phyloP scores from a whole-genome alignment of 2,888 invertebrate genomes.

The Chaetogeoica ovagalla region DNA sequence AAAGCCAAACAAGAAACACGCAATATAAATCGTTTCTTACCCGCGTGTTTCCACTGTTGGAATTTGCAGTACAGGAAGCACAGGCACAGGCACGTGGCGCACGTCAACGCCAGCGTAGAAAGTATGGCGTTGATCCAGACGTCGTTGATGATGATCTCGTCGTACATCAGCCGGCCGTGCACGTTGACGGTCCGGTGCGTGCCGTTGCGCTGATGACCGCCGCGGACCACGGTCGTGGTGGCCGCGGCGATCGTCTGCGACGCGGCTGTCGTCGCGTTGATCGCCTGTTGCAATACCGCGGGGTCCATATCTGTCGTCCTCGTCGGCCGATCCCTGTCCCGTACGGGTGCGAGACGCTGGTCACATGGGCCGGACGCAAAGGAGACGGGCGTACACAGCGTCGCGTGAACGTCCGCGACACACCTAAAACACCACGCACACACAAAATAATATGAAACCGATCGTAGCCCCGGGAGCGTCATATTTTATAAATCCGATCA shows the following conservation, averaged over 20 bases:
- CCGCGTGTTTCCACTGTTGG: conserved; percentile 68
- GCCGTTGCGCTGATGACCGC: neutral
- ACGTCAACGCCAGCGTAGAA: conserved; percentile 66
- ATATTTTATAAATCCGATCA: too few relatives aligned
- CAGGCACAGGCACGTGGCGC: conserved; percentile 68
- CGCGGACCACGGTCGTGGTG: neutral
- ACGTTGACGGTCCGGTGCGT: conserved; percentile 27
- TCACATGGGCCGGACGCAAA: too few relatives aligned
- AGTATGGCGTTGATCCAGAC: conserved; percentile 69
- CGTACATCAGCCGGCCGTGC: conserved; percentile 50
- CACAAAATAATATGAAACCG: too few relatives aligned
- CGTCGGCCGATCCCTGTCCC: too few relatives aligned
- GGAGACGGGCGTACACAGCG: too few relatives aligned
- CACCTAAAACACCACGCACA: too few relatives aligned
- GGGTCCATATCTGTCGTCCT: too few relatives aligned
- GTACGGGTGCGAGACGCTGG: too few relatives aligned
- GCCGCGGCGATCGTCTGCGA: neutral
- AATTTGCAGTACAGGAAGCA: conserved; percentile 69
- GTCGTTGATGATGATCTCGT: conserved; percentile 59
- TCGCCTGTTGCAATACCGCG: neutral
- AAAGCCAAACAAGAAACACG: too few relatives aligned
- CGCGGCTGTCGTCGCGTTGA: neutral
- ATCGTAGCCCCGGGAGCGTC: too few relatives aligned
- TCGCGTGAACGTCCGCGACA: too few relatives aligned
- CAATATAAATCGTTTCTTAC: conserved; percentile 60